Conservation (phyloP, 2,888 invertebrate genomes). For the Cephus spinipes region DNA sequence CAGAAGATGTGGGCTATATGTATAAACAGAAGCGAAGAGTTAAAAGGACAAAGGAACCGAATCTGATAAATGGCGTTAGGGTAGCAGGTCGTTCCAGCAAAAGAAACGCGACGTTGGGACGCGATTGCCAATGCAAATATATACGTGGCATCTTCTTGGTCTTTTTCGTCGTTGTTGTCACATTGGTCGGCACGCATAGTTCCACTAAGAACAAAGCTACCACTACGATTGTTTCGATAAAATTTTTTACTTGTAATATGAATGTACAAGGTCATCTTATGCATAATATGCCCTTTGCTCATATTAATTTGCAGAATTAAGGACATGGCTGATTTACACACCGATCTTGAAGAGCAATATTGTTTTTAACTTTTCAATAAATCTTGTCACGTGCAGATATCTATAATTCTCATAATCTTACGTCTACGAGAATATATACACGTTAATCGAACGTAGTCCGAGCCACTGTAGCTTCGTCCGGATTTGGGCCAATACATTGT, state of each 20-base stretch:
- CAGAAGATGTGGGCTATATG: not conserved
- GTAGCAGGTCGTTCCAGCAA: conserved; percentile 6
- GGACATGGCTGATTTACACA: not conserved
- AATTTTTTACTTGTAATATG: not conserved
- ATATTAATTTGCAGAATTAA: too few relatives aligned
- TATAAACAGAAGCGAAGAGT: not conserved
- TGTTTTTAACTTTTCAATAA: not conserved
- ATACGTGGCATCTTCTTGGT: conserved; percentile 9
- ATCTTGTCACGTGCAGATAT: not conserved
- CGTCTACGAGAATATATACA: not conserved
- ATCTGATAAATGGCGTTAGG: conserved; percentile 27
- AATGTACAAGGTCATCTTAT: not conserved
- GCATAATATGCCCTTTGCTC: not conserved
- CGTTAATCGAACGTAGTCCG: not conserved
- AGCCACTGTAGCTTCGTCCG: not conserved
- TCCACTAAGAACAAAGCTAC: not conserved
- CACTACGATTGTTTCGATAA: not conserved
- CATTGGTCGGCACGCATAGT: not conserved
- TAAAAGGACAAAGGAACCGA: conserved; percentile 23
- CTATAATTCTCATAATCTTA: not conserved
- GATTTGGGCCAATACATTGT: not conserved
- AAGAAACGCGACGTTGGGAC: conserved; percentile 7
- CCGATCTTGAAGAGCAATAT: not conserved
- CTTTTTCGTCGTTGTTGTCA: not conserved
- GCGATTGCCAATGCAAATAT: conserved; percentile 27